A percentile compares a stretch with the other conserved stretches of the same genome.
Conservation (phyloP, 2,888 invertebrate species). For the Lymantria monacha region DNA sequence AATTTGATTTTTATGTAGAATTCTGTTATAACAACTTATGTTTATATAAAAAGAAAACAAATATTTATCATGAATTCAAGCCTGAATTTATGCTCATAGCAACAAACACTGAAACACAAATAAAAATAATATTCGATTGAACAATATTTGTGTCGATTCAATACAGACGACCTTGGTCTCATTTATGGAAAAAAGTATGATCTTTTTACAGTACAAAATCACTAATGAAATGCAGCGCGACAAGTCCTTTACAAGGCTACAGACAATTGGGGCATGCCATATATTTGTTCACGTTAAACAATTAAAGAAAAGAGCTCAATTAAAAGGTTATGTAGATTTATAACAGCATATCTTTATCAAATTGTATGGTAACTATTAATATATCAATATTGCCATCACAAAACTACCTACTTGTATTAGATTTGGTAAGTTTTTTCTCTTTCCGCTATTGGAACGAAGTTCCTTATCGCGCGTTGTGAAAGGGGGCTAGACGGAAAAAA, state of each 20-base stretch:
- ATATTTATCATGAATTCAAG: background rate
- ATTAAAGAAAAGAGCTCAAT: background rate
- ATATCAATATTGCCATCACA: no score
- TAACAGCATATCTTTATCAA: no score
- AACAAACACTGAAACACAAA: slow-evolving; percentile 13
- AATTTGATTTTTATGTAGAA: no score
- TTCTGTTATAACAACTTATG: no score
- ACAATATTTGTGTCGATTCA: slow-evolving; percentile 17
- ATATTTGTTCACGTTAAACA: background rate
- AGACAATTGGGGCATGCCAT: slow-evolving; percentile 19
- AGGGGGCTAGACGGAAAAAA: no score
- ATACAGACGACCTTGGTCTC: slow-evolving; percentile 26
- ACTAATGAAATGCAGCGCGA: slow-evolving; percentile 24
- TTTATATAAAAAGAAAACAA: no score
- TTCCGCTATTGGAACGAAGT: no score
- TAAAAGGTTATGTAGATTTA: no score
- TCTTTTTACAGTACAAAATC: slow-evolving; percentile 17
- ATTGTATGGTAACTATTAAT: no score
- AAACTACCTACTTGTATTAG: no score
- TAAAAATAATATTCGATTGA: slow-evolving; percentile 6
- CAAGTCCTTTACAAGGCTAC: slow-evolving; percentile 29
- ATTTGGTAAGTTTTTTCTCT: no score
- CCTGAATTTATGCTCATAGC: slow-evolving; percentile 12
- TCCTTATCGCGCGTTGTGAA: no score
- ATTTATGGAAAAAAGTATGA: slow-evolving; percentile 22